Conservation (phyloP, 2,888 invertebrate genomes). For the Cephus pulcher region DNA sequence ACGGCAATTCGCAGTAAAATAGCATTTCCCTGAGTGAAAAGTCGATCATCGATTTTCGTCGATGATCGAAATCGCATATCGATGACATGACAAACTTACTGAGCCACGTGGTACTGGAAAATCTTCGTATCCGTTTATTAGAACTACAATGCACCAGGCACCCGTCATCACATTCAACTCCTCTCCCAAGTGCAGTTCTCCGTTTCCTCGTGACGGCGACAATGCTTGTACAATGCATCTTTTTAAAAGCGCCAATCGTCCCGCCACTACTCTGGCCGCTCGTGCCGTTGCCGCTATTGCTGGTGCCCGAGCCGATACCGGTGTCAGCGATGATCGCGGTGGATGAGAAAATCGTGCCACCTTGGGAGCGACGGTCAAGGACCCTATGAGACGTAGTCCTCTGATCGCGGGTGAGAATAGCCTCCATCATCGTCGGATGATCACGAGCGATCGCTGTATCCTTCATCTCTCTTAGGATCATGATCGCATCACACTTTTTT, state of each 20-base stretch:
- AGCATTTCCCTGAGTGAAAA: background rate
- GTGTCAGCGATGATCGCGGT: background rate
- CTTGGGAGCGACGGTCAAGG: slow-evolving; percentile 31
- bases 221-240: slow-evolving; percentile 7
- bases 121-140: slow-evolving; percentile 29
- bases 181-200: slow-evolving; percentile 19
- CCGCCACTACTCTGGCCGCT: slow-evolving; percentile 11
- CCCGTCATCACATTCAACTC: slow-evolving; percentile 13
- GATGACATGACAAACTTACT: slow-evolving; percentile 50
- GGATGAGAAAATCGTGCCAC: slow-evolving; percentile 9
- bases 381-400: slow-evolving; percentile 60
- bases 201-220: slow-evolving; percentile 17
- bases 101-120: slow-evolving; percentile 55
- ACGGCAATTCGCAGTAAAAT: background rate
- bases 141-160: slow-evolving; percentile 22
- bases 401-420: slow-evolving; percentile 57
- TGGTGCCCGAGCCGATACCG: background rate
- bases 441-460: slow-evolving; percentile 29
- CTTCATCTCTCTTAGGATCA: slow-evolving; percentile 29
- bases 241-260: background rate
- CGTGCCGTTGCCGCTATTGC: background rate
- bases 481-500: slow-evolving; percentile 43
- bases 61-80: background rate
- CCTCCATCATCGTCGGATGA: slow-evolving; percentile 54
- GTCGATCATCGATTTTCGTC: background rate